phyloP scores from a whole-genome alignment of 1,140 invertebrate genomes.

The Tenebrio molitor region DNA sequence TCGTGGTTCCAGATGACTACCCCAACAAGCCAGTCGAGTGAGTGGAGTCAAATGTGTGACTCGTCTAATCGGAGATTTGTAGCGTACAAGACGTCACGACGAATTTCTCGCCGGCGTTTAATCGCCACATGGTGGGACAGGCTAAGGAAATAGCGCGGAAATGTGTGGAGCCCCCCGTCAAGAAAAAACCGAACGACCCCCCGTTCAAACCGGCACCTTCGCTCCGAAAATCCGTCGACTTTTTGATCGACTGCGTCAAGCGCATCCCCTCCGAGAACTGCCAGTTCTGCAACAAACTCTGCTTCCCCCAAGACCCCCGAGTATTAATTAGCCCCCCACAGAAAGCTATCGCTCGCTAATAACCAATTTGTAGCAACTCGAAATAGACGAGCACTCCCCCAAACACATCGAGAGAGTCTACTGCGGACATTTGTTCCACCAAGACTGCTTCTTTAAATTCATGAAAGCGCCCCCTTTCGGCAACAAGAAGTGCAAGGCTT shows the following conservation, averaged over 20 bases:
- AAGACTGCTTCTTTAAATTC: slow-evolving; percentile 78
- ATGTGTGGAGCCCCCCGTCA: slow-evolving; percentile 80
- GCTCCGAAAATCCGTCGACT: slow-evolving; percentile 72
- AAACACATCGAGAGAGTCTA: slow-evolving; percentile 79
- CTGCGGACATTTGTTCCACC: slow-evolving; percentile 83
- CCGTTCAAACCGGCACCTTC: slow-evolving; percentile 75
- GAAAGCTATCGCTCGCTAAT: no score
- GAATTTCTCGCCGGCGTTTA: slow-evolving; percentile 77
- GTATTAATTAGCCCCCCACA: no score
- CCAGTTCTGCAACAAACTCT: slow-evolving; percentile 74
- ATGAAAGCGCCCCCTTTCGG: slow-evolving; percentile 84
- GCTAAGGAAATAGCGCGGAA: slow-evolving; percentile 77
- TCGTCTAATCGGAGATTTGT: slow-evolving; percentile 36
- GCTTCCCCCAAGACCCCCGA: slow-evolving; percentile 74
- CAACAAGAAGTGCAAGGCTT: slow-evolving; percentile 71
- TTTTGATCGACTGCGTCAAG: slow-evolving; percentile 75
- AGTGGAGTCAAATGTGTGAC: slow-evolving; percentile 51
- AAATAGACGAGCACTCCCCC: slow-evolving; percentile 72
- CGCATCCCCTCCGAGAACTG: slow-evolving; percentile 75
- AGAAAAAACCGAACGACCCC: slow-evolving; percentile 67
- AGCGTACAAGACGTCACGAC: slow-evolving; percentile 73
- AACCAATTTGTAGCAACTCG: slow-evolving; percentile 67
- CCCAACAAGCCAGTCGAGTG: slow-evolving; percentile 72
- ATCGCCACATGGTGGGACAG: slow-evolving; percentile 76
- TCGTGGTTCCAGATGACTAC: slow-evolving; percentile 78